Conservation (phyloP, 2,797 vertebrate genomes). For the Dryobates pubescens region DNA sequence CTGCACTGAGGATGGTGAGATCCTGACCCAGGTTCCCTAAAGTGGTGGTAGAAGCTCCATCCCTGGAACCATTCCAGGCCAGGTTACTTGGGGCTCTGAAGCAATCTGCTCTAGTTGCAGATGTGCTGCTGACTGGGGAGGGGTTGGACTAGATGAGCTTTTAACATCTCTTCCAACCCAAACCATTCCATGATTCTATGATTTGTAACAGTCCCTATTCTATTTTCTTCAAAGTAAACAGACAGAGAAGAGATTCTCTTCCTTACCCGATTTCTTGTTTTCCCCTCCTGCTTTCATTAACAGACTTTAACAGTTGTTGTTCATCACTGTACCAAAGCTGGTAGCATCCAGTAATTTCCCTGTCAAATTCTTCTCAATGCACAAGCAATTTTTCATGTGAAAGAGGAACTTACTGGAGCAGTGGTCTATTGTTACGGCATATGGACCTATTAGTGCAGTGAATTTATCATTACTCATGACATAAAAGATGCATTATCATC, state of each 20-base stretch:
- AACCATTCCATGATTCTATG: too few species aligned
- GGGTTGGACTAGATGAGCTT: too few species aligned
- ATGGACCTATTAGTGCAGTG: slow-evolving; percentile 74
- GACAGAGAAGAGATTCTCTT: background rate
- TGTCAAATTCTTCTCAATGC: slow-evolving; percentile 59
- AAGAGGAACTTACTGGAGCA: slow-evolving; percentile 72
- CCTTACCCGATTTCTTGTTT: slow-evolving; percentile 25
- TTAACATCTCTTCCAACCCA: too few species aligned
- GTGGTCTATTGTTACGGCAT: slow-evolving; percentile 70
- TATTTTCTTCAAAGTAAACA: too few species aligned
- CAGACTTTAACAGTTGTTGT: slow-evolving; percentile 37
- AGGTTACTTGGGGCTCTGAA: too few species aligned
- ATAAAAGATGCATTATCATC: slow-evolving; percentile 80
- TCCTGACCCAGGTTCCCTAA: too few species aligned
- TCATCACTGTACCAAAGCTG: slow-evolving; percentile 50
- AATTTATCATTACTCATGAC: slow-evolving; percentile 78
- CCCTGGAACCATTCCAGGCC: too few species aligned
- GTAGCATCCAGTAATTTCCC: slow-evolving; percentile 50
- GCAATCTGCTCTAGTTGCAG: too few species aligned
- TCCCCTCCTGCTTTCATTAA: slow-evolving; percentile 42
- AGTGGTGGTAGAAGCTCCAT: too few species aligned
- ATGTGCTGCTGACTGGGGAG: too few species aligned
- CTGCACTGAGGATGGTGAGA: too few species aligned
- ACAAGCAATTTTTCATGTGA: slow-evolving; percentile 64
- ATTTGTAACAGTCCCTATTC: background rate